Conservation (phyloP, 2,888 invertebrate genomes). For the Halictus quadricinctus region DNA sequence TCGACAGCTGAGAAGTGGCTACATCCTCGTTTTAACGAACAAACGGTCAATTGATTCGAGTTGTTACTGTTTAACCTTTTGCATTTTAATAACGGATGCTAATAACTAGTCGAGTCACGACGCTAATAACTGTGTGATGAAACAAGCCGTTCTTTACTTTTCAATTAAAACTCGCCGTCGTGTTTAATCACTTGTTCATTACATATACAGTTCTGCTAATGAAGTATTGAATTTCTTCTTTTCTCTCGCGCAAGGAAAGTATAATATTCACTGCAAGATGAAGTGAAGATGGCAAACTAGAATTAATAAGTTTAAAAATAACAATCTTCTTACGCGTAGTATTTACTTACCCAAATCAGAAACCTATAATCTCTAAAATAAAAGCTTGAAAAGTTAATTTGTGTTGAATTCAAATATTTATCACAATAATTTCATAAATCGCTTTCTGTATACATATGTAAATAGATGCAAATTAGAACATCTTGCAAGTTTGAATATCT, state of each 20-base stretch:
- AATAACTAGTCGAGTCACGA: slow-evolving; percentile 29
- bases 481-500: too few species aligned
- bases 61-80: slow-evolving; percentile 39
- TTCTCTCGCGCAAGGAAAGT: background rate
- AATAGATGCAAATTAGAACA: too few species aligned
- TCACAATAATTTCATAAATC: too few species aligned
- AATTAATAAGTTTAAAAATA: background rate
- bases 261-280: background rate
- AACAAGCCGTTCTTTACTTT: background rate
- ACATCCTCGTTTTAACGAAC: slow-evolving; percentile 32
- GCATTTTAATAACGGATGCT: slow-evolving; percentile 40
- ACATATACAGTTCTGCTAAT: background rate
- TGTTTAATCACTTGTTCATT: background rate
- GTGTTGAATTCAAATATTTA: too few species aligned
- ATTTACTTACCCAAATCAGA: background rate
- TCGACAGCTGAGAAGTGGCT: background rate
- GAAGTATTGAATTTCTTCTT: background rate
- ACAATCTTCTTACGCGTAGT: background rate
- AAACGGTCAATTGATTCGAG: slow-evolving; percentile 36
- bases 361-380: background rate
- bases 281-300: too few species aligned
- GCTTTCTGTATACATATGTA: too few species aligned
- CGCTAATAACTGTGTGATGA: slow-evolving; percentile 9
- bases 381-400: background rate
- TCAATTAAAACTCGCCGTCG: background rate